Conservation (phyloP, 2,888 invertebrate genomes). For the Caenorhabditis imperialis region DNA sequence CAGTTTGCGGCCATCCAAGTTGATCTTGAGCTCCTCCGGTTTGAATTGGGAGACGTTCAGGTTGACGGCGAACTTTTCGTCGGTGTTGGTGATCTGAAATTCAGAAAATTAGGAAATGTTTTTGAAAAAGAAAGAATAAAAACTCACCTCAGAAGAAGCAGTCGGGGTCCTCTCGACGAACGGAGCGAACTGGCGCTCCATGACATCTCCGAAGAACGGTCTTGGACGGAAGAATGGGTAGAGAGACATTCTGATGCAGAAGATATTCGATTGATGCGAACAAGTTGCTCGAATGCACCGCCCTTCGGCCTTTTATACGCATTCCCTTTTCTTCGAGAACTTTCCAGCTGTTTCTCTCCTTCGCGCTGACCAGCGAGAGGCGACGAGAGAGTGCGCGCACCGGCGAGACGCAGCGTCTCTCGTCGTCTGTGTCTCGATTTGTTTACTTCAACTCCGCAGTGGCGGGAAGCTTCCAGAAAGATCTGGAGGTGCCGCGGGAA, state of each 20-base stretch:
- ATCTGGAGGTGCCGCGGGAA: too few species aligned
- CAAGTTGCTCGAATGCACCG: background rate
- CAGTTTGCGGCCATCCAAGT: too few species aligned
- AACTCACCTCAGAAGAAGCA: background rate
- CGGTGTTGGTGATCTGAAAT: constrained; percentile 19
- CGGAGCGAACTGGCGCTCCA: background rate
- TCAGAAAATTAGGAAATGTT: background rate
- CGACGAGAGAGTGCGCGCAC: background rate
- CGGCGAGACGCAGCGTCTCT: too few species aligned
- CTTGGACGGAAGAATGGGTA: too few species aligned
- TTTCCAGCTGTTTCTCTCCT: constrained; percentile 9
- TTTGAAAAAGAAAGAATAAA: background rate
- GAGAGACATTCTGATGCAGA: background rate
- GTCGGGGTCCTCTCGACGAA: background rate
- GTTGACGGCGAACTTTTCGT: constrained; percentile 21
- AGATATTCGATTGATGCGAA: constrained; percentile 1
- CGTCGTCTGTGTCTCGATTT: too few species aligned
- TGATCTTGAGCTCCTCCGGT: constrained; percentile 42
- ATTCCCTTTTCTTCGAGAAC: constrained; percentile 1
- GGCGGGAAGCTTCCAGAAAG: too few species aligned
- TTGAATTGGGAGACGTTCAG: constrained; percentile 40
- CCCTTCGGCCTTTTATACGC: background rate
- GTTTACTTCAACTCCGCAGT: too few species aligned
- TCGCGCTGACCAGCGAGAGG: constrained; percentile 6
- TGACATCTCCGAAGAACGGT: background rate